Evolutionary conservation across 2,888 invertebrate genomes (phyloP), one percentile per base, ranked within the genome.

Genomic region (Boloria selene): DNA sequence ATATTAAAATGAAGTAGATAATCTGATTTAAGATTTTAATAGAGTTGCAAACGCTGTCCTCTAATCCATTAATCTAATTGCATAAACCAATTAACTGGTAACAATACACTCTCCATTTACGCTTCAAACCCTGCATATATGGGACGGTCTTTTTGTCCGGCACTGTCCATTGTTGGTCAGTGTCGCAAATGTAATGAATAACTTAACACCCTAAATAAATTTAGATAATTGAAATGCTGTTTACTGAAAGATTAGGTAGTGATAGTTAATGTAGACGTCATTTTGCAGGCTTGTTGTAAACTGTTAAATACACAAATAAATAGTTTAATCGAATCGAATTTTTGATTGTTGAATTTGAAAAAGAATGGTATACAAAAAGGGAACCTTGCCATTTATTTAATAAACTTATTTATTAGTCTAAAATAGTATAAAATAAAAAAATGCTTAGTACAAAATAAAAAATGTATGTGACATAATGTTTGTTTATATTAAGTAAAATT

Each of bases 41-140:
- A 52, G 51, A 58, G 17, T 64, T 17, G 14, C 58, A 38, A 38
- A 38, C 31, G 31, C 7, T 7, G 45, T 60, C 49, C 44, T 47
- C 31, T 47, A 65, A 64, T 62, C 67, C 69, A 73, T 76, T 67
- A 59, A 71, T 70, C 63, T 64, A 67, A 73, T 70, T 61, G 70
- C 64, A 74, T 65, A 65, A 74, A 74, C 74, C 75, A 76, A 78
- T 78, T 77, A 77, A 74, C 70, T 64, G 68, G 60, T 67, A 76
- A 86, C 84, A 84, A 84, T 85, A 73, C 67, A 71, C 72, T 73
- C 72, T 77, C 75, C 76, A 77, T 78, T 77, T 77, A 73, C 71
- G 77, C 71, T 70, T 64, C 72, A 78, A 82, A 80, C 73, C 84
- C 84, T 90, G 84, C 90, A 90, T 90, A 82, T 81, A 87, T 73